phyloP scores from a whole-genome alignment of 2,888 invertebrate genomes.

The Yponomeuta plumbellus region DNA sequence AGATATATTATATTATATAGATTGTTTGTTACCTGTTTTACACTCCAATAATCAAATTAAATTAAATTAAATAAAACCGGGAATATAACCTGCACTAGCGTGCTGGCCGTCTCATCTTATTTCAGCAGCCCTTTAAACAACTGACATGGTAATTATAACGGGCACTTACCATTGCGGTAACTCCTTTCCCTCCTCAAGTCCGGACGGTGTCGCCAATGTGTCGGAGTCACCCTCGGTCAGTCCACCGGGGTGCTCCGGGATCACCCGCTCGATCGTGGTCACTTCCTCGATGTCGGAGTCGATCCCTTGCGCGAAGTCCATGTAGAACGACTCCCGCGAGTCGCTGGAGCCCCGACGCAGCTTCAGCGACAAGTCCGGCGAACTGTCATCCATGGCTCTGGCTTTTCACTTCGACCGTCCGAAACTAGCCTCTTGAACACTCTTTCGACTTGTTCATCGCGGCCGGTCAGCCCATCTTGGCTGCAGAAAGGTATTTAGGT shows the following conservation, averaged over 20 bases:
- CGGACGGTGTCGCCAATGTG: conserved; percentile 69
- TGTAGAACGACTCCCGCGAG: conserved; percentile 91
- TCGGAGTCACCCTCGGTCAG: conserved; percentile 66
- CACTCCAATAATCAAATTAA: too few relatives aligned
- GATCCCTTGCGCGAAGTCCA: conserved; percentile 94
- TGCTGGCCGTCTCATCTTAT: too few relatives aligned
- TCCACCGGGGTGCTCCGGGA: conserved; percentile 69
- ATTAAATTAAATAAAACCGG: too few relatives aligned
- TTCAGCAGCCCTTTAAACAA: neutral
- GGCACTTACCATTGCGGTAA: conserved; percentile 60
- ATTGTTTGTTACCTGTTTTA: too few relatives aligned
- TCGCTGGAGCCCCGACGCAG: conserved; percentile 90
- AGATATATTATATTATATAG: too few relatives aligned
- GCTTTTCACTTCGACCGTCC: conserved; percentile 22
- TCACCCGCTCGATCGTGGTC: conserved; percentile 79
- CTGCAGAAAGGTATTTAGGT: neutral
- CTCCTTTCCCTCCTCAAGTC: conserved; percentile 68
- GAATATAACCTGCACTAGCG: too few relatives aligned
- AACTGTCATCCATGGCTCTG: conserved; percentile 81
- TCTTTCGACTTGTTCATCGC: neutral
- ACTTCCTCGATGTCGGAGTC: conserved; percentile 93
- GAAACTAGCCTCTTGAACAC: conserved; percentile 6
- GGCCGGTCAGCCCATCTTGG: neutral
- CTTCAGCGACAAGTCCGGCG: conserved; percentile 90
- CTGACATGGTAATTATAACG: neutral